These are phyloP conservation scores for Vipera latastei DNA, from an alignment of 2,797 vertebrate genomes.

Conservation along the genomic window DNA sequence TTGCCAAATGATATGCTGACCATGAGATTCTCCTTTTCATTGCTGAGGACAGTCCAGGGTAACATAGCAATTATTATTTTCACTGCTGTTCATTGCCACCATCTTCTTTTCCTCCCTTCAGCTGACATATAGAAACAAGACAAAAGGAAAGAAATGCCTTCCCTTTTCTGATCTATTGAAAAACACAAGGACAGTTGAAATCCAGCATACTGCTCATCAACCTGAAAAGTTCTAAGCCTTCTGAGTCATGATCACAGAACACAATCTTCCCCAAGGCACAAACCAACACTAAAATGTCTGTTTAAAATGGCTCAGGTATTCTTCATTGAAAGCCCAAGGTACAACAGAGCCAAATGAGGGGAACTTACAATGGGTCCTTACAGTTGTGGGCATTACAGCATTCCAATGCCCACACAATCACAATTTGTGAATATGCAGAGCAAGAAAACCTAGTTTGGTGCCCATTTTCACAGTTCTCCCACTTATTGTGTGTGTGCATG, in stretches of 20 bases:
- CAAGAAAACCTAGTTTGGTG: background rate
- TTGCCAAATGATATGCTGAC: background rate
- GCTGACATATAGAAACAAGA: background rate
- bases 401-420: background rate
- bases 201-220: background rate
- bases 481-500: background rate
- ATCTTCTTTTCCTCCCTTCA: background rate
- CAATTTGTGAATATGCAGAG: background rate
- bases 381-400: background rate
- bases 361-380: background rate
- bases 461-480: background rate
- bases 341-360: background rate
- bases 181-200: background rate
- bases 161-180: background rate
- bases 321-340: background rate
- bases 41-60: background rate
- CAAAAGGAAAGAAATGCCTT: background rate
- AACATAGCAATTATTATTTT: background rate
- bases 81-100: background rate
- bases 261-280: background rate
- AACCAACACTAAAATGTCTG: background rate
- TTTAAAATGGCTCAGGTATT: background rate
- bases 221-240: background rate
- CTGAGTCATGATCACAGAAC: background rate
- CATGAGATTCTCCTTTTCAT: background rate